Evolutionary conservation across 2,797 vertebrate genomes (phyloP), one percentile per base, ranked within the genome.

Genomic region (Martes flavigula): DNA sequence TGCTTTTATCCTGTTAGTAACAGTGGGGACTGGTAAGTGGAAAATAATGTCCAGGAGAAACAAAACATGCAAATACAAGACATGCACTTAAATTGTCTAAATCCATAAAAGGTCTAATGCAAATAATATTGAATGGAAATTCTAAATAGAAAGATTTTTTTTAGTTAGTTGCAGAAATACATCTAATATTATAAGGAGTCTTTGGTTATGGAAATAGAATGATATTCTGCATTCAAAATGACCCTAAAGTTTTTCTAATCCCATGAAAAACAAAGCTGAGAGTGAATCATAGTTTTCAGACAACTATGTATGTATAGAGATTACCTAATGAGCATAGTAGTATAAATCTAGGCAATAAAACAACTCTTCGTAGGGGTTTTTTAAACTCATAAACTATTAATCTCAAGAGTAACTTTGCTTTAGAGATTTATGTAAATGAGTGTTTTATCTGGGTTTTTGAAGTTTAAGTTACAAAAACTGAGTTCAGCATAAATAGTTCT

Each of bases 271-370:
- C 23, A 90, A 86, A 92, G 30, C 60, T 78, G 60, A 87, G 8
- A 68, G 11, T 95, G 27, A 97, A 86, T 83, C 87, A 91, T 62
- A 68, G 75, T 96, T 93, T 96, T 77, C 77, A 93, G 60, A 93
- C 58, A 90, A 88, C 78, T 92, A 5, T 38, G 60, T 72, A 88
- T 90, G 66, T 56, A 73, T 32, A 97, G 68, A 91, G 84, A 92
- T 96, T 73, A 93, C 35, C 75, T 97, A 90, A 96, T 96, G 92
- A 90, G 60, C 73, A 83, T 27, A 70, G 87, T 72, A 85, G 56
- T 72, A 66, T 95, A 94, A 97, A 95, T 82, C 92, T 91, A 88
- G 64, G 27, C 38, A 93, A 58, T 91, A 93, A 96, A 96, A 62
- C 8, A 91, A 32, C 12, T 96, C 56, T 91, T 88, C 97, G 38